Conservation (phyloP, 2,888 invertebrate genomes). For the Altica lythri region DNA sequence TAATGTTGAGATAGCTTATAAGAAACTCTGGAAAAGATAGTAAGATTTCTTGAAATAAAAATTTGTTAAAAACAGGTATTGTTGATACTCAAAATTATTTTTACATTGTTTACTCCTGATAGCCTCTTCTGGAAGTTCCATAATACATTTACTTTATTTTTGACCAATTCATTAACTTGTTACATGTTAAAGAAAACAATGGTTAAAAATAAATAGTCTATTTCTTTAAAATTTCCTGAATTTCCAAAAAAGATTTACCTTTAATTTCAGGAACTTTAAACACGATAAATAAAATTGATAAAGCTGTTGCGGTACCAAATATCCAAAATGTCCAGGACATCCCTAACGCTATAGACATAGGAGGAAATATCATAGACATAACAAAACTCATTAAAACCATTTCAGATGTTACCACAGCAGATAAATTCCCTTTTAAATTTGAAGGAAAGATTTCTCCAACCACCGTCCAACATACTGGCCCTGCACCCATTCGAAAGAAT, state of each 20-base stretch:
- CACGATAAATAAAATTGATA: constrained; percentile 37
- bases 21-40: no score
- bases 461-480: constrained; percentile 80
- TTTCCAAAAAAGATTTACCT: constrained; percentile 40
- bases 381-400: constrained; percentile 26
- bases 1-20: no score
- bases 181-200: no score
- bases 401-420: constrained; percentile 22
- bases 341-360: constrained; percentile 31
- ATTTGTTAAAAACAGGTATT: no score
- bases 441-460: constrained; percentile 81
- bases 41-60: no score
- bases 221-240: constrained; percentile 33
- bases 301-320: constrained; percentile 31
- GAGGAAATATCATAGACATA: constrained; percentile 30
- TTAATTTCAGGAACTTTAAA: constrained; percentile 40
- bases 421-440: constrained; percentile 72
- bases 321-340: constrained; percentile 37
- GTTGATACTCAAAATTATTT: no score
- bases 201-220: background rate
- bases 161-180: no score
- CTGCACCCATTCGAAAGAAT: constrained; percentile 71
- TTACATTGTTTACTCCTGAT: no score
- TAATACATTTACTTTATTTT: no score
- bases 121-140: no score